Evolutionary conservation across 2,797 vertebrate species (phyloP), one percentile per base, ranked within the genome.

Genomic region (Ctenochaetus hawaiiensis): DNA sequence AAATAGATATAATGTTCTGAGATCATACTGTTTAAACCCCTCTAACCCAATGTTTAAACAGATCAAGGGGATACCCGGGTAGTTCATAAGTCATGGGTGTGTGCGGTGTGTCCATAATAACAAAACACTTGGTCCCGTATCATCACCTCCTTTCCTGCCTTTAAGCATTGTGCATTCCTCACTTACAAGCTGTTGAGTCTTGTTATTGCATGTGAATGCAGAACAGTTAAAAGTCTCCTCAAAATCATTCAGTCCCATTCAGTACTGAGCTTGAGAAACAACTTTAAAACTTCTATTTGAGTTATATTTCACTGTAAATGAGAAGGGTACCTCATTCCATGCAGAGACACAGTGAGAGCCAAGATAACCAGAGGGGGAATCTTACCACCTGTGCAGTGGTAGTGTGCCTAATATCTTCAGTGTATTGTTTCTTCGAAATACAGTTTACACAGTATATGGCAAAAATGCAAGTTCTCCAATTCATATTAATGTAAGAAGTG

Each of bases 1-100:
- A 77, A 75, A 78, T 26, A 68, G 5, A 61, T 59, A 34, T 69
- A 60, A 71, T 77, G 61, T 63, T 8, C 34, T 66, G 4, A 72
- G 67, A 34, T 66, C 47, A 57, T 22, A 18, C 34, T 41, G 8
- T 71, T 73, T 72, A 53, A 72, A 78, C 44, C 51, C 26, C 65
- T 54, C 7, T 13, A 60, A 41, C 18, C 23, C 30, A 48, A 11
- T 63, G 16, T 73, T 73, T 70, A 73, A 58, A 75, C 41, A 56
- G 53, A 81, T 62, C 62, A 74, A 22, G 14, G 44, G 17, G 16
- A 47, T 67, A 52, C 30, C 26, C 17, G 26, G 30, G 16, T 74
- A n/a, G 52, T 57, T 77, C 14, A 52, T 44, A 26, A 65, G 37
- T 70, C 34, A 30, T 52, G 53, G 45, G 53, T 72, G 61, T 72